These are phyloP conservation scores for Sander lucioperca DNA, from an alignment of 2,113 vertebrate genomes.

Conservation along the genomic window DNA sequence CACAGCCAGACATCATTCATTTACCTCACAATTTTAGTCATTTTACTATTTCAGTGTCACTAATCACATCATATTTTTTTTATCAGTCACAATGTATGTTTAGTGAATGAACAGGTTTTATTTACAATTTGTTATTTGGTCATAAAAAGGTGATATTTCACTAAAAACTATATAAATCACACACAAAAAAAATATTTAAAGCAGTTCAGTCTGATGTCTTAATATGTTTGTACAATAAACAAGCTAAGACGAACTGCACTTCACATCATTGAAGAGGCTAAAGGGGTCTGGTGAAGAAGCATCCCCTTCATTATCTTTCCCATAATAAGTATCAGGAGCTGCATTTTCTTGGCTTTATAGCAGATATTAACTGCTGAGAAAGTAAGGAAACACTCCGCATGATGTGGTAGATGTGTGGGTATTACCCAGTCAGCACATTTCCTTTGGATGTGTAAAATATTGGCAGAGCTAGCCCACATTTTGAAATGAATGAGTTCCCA, in stretches of 20 bases:
- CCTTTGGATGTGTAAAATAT: neutral
- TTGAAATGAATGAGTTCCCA: constrained; percentile 3
- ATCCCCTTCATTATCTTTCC: neutral
- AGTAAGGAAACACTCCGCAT: neutral
- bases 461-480: neutral
- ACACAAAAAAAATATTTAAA: neutral
- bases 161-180: neutral
- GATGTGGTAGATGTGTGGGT: neutral
- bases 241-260: neutral
- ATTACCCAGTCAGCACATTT: neutral
- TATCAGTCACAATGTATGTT: neutral
- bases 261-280: neutral
- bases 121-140: neutral
- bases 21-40: neutral
- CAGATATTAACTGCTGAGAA: neutral
- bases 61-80: neutral
- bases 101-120: neutral
- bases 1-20: neutral
- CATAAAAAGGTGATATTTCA: neutral
- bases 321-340: neutral
- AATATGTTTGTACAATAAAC: neutral
- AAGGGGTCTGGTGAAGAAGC: neutral
- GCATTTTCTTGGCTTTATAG: neutral
- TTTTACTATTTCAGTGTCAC: too few species aligned
- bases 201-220: neutral